Evolutionary conservation across 1,140 invertebrate species (phyloP).

Genomic region (Pachyrhynchus sulphureomaculatus): DNA sequence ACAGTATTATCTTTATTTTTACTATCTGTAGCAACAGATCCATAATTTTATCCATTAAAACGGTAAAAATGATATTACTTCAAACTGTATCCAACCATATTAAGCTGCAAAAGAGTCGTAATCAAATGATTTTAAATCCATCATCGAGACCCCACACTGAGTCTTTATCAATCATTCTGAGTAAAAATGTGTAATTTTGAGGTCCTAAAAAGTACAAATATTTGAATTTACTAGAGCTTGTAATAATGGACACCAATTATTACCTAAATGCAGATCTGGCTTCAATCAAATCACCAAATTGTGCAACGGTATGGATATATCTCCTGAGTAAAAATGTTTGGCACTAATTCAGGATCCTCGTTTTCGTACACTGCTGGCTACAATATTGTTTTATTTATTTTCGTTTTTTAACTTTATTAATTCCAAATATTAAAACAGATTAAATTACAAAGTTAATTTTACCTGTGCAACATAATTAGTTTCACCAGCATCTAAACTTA

Average conservation of each 20-base stretch:
- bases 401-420: background rate
- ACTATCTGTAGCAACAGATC: no score
- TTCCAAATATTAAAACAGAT: no score
- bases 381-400: background rate
- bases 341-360: conserved; percentile 49
- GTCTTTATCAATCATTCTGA: conserved; percentile 86
- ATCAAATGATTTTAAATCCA: conserved; percentile 76
- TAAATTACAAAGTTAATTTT: background rate
- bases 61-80: no score
- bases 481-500: conserved; percentile 93
- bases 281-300: conserved; percentile 71
- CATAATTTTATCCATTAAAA: no score
- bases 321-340: conserved; percentile 62
- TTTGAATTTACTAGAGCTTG: no score
- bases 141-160: conserved; percentile 78
- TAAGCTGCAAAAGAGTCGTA: conserved; percentile 77
- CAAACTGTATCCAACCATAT: conserved; percentile 80
- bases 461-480: conserved; percentile 53
- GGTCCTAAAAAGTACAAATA: conserved; percentile 60
- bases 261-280: conserved; percentile 63
- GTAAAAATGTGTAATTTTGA: conserved; percentile 75
- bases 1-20: no score
- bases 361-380: conserved; percentile 27
- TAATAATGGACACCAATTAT: no score
- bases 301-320: conserved; percentile 64